These are phyloP conservation scores for Eumaeus atala DNA, from an alignment of 1,140 invertebrate genomes.

Conservation along the genomic window DNA sequence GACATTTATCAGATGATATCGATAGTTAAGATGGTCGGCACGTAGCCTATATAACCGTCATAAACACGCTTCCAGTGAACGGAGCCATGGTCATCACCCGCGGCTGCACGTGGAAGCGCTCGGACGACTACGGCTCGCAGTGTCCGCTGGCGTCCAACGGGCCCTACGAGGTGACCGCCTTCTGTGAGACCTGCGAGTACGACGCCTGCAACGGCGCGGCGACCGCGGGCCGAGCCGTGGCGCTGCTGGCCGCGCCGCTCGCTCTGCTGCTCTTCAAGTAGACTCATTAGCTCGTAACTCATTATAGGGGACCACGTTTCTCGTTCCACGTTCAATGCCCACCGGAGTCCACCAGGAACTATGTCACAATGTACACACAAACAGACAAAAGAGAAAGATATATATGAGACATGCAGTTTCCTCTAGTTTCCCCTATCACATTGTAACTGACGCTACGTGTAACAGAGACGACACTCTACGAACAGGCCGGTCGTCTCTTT, in stretches of 20 bases:
- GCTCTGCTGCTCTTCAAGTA: slow-evolving; percentile 60
- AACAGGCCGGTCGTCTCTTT: too few relatives aligned
- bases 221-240: slow-evolving; percentile 57
- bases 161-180: slow-evolving; percentile 72
- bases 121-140: slow-evolving; percentile 69
- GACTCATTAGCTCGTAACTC: slow-evolving; percentile 20
- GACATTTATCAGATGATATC: too few relatives aligned
- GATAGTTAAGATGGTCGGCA: too few relatives aligned
- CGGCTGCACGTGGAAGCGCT: slow-evolving; percentile 74
- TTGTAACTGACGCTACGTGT: too few relatives aligned
- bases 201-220: slow-evolving; percentile 73
- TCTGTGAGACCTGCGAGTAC: slow-evolving; percentile 74
- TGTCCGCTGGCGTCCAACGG: slow-evolving; percentile 68
- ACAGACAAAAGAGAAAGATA: too few relatives aligned
- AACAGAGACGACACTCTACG: too few relatives aligned
- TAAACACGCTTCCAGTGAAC: slow-evolving; percentile 55
- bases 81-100: slow-evolving; percentile 65
- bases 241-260: slow-evolving; percentile 58
- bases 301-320: slow-evolving; percentile 32
- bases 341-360: neutral
- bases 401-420: too few relatives aligned
- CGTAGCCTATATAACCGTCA: too few relatives aligned
- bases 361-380: neutral
- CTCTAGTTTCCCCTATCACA: too few relatives aligned
- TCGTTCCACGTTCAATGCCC: neutral